Conservation (phyloP, 2,113 vertebrate species). For the Erythrocercus mccallii region DNA sequence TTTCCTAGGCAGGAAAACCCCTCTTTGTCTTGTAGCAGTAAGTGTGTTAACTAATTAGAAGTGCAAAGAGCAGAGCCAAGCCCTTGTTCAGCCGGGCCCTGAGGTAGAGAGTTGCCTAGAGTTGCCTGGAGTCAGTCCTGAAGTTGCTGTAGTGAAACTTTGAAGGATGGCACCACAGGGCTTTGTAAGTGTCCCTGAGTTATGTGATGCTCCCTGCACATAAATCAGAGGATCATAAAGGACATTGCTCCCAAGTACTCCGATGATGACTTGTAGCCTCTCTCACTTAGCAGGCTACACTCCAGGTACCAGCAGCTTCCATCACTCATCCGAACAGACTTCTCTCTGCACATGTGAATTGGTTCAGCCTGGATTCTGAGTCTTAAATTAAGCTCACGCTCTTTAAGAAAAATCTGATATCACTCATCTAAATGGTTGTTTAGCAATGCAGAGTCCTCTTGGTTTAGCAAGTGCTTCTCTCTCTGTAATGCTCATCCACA, state of each 20-base stretch:
- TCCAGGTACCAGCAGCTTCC: conserved; percentile 1
- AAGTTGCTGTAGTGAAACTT: background rate
- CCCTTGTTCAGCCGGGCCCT: background rate
- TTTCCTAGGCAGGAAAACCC: background rate
- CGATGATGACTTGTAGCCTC: conserved; percentile 22
- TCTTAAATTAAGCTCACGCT: background rate
- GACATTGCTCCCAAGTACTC: conserved; percentile 5
- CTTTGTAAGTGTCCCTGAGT: conserved; percentile 39
- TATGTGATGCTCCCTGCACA: conserved; percentile 7
- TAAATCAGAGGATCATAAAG: conserved; percentile 55
- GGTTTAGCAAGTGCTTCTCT: background rate
- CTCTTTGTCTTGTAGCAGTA: background rate
- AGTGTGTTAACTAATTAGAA: background rate
- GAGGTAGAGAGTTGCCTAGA: background rate
- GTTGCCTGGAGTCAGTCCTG: background rate
- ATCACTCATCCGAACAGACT: conserved; percentile 17
- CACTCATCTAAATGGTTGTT: background rate
- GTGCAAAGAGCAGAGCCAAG: background rate
- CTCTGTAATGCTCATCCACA: fast-evolving
- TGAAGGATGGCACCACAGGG: conserved; percentile 38
- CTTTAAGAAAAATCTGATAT: background rate
- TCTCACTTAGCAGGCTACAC: background rate
- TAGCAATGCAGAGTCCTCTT: background rate
- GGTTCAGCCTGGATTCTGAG: background rate
- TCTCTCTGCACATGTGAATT: background rate